Base-by-base conservation (phyloP, 2,888 invertebrate species). In the Drosophila putrida region DNA sequence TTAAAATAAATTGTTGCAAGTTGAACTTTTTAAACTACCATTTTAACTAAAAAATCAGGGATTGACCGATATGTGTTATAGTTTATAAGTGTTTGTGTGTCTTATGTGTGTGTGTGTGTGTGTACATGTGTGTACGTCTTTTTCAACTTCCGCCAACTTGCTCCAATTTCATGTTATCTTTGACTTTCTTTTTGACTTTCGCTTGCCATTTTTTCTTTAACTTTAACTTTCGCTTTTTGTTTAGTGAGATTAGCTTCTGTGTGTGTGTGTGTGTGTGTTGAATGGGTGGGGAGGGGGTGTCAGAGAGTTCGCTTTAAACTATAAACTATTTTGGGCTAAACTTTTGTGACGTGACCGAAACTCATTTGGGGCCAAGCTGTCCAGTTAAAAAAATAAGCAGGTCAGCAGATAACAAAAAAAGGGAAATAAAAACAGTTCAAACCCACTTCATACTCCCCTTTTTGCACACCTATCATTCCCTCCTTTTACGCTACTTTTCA, bases 121-220 rank as follows among this genome's bases (percentile, higher is more conserved):
- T 43, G 44, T 33, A 57, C 28, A 47, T 43, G 20, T 10, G 5
- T 43, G 38, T 53, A 41, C 35, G 49, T 38, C 51, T 41, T 58
- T 49, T 31, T 72, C 15, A 38, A 47, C 57, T 72, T 72, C 54
- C 65, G 65, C 70, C 58, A 53, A 63, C 50, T 54, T 80, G 81
- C 80, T 82, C 81, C 67, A 86, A 61, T 74, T 86, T 73, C 33
- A 53, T 64, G 49, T 64, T 62, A 64, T 67, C 75, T 73, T 67
- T 67, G 55, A 63, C 60, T 72, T 61, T 51, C 25, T 35, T 80
- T 85, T 71, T 82, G 75, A 81, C 82, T 81, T 82, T 81, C 66
- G 60, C 51, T 41, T 41, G 50, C 58, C 15, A 11, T 27, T 41
- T 38, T 39, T 15, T 60, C 2, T 54, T 51, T 20, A 20, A 20